These are phyloP conservation scores for Progne subis DNA, from an alignment of 2,113 vertebrate species.

Conservation along the genomic window DNA sequence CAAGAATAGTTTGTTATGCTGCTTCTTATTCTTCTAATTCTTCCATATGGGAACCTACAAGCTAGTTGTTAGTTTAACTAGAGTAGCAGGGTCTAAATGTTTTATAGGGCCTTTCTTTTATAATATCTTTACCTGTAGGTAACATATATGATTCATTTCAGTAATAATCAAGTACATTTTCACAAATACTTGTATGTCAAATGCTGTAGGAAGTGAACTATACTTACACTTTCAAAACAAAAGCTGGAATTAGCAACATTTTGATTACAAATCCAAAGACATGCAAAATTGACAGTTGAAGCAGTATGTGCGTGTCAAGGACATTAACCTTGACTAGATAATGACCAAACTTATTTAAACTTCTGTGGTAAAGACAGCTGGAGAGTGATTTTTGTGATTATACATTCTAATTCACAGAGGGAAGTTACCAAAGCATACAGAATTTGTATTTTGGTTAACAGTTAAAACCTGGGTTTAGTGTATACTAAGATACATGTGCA, in stretches of 20 bases:
- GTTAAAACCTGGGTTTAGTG: neutral
- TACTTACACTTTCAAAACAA: neutral
- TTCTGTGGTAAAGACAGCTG: neutral
- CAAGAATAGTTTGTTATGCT: neutral
- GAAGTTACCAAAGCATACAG: neutral
- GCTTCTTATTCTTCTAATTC: neutral
- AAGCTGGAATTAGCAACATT: neutral
- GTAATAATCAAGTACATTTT: neutral
- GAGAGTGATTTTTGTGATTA: neutral
- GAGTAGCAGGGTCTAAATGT: neutral
- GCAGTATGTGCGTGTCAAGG: neutral
- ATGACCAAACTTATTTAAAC: neutral
- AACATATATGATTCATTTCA: neutral
- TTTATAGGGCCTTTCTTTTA: neutral
- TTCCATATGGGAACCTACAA: neutral
- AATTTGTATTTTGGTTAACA: neutral
- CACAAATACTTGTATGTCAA: neutral
- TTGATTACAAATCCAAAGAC: neutral
- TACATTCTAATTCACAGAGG: neutral
- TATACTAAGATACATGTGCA: neutral
- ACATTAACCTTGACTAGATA: neutral
- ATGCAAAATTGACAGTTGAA: fast-evolving
- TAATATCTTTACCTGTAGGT: neutral
- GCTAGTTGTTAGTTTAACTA: neutral
- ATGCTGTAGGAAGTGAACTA: neutral